Evolutionary conservation across 1,140 invertebrate species (phyloP).

Genomic region (Pseudomyrmex gracilis): DNA sequence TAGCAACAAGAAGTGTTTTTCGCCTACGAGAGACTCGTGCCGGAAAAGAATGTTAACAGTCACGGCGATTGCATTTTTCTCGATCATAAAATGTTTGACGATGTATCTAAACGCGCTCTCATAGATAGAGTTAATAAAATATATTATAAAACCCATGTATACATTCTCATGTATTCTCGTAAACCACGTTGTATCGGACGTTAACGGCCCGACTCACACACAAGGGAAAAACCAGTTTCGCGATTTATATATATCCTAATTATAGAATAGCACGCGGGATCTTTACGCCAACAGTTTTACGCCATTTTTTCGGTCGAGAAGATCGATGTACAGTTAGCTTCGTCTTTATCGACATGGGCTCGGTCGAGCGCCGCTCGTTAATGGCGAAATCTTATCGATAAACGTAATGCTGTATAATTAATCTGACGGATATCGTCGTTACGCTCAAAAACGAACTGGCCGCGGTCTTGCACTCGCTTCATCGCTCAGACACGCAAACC

Average conservation of each 20-base stretch:
- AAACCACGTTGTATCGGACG: constrained; percentile 26
- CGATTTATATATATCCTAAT: constrained; percentile 33
- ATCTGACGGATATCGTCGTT: constrained; percentile 43
- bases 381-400: constrained; percentile 40
- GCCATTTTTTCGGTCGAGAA: not conserved
- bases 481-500: not conserved
- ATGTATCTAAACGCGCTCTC: not conserved
- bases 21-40: not conserved
- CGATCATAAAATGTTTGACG: not conserved
- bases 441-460: not conserved
- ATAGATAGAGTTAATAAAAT: constrained; percentile 26
- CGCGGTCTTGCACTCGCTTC: constrained; percentile 25
- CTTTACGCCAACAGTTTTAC: constrained; percentile 30
- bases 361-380: constrained; percentile 26
- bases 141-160: not conserved
- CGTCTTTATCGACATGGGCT: not conserved
- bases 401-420: constrained; percentile 45
- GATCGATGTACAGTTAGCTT: constrained; percentile 23
- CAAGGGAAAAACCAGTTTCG: constrained; percentile 29
- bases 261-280: constrained; percentile 7
- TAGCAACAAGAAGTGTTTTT: not conserved
- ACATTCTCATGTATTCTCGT: not conserved
- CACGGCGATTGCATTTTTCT: not conserved
- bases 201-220: not conserved
- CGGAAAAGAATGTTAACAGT: not conserved